Base-by-base conservation (phyloP, 64 coral and sea anemone species). In the Montipora efflorescens region DNA sequence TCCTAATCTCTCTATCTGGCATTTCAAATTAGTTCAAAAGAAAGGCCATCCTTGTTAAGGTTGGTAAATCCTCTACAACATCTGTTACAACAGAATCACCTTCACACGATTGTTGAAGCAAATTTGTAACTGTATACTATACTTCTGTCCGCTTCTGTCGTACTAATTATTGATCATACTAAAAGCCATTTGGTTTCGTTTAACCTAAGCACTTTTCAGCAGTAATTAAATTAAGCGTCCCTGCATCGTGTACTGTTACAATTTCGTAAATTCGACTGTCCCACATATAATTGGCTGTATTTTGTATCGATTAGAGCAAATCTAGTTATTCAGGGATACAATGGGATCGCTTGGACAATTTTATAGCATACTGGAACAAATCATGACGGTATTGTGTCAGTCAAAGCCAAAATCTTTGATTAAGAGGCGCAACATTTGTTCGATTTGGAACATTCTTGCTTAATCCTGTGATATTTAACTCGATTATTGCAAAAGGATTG, bases 351-450 rank as follows among this genome's bases (percentile, higher is more conserved):
- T 11, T 1, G 45, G 82, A 71, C 48, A 45, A 25, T 21, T 78
- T 50, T 78, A 18, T 23, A 16, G 66, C 47, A 50, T 71, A 48
- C 67, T 86, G 11, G 62, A 48, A n/a, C 8, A 71, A 72, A 46
- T 21, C 47, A 49, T 86, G 44, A 86, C 36, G 82, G 82, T 86
- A 50, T 14, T 72, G 43, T 86, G 46, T 11, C 53, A 57, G 53
- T 72, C 7, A 18, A 50, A 22, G 19, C 15, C 4, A 14, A 71
- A 78, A 16, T 3, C 18, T 5, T 78, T 49, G 16, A 5, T 86
- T 12, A 20, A 12, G 22, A 44, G 46, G 6, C 5, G 21, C 2
- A 61, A 53, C 51, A 62, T 12, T 71, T 86, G 47, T 47, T 50
- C 3, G 76, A 48, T 78, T 2, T 50, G 61, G 12, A 50, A 78